Conservation (phyloP, 2,888 invertebrate genomes). For the Athrips mouffetella region DNA sequence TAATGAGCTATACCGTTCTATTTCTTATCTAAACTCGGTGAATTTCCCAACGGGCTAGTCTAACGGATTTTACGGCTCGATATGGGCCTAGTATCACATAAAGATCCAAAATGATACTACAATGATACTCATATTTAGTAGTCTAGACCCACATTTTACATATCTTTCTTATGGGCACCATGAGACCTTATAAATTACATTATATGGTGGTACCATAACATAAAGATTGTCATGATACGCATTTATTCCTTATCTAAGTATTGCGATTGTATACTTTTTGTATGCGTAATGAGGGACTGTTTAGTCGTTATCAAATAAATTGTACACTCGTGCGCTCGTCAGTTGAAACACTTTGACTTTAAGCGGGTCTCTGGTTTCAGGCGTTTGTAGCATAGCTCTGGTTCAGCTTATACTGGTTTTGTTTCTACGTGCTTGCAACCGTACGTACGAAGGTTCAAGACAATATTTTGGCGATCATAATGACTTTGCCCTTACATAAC, state of each 20-base stretch:
- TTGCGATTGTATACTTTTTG: not conserved
- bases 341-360: too few relatives aligned
- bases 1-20: too few relatives aligned
- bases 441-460: not conserved
- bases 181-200: not conserved
- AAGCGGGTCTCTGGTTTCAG: too few relatives aligned
- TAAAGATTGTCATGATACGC: slow-evolving; percentile 5
- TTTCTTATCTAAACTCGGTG: not conserved
- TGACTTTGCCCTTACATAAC: not conserved
- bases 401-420: too few relatives aligned
- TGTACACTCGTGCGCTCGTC: too few relatives aligned
- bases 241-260: not conserved
- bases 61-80: not conserved
- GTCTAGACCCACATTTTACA: not conserved
- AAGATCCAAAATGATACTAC: not conserved
- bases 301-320: too few relatives aligned
- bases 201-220: not conserved
- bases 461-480: not conserved
- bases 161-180: not conserved
- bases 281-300: not conserved
- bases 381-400: too few relatives aligned
- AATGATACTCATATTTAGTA: too few relatives aligned
- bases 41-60: not conserved
- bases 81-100: not conserved
- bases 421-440: too few relatives aligned